phyloP scores from a whole-genome alignment of 2,888 invertebrate species.

The Melikaiella ostensackeni region DNA sequence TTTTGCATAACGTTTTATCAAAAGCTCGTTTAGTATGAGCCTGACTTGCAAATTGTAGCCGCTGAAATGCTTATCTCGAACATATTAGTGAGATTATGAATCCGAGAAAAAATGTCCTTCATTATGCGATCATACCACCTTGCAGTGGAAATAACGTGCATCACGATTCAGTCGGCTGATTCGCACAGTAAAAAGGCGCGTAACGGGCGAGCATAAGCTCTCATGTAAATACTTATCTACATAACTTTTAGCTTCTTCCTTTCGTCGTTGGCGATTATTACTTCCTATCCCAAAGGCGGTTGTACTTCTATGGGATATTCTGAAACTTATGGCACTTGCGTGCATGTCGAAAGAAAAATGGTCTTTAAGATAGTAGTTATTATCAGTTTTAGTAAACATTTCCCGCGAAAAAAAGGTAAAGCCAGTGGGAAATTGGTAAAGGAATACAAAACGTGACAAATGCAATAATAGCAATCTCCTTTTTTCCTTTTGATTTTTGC shows the following conservation, averaged over 20 bases:
- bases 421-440: not conserved
- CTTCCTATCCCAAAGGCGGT: slow-evolving; percentile 15
- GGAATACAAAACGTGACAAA: not conserved
- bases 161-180: not conserved
- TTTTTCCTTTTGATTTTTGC: not conserved
- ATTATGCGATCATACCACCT: slow-evolving; percentile 31
- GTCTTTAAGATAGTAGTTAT: not conserved
- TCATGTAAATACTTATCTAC: slow-evolving; percentile 35
- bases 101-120: slow-evolving; percentile 20
- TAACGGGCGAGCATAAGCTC: not conserved
- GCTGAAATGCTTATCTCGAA: slow-evolving; percentile 30
- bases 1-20: not conserved
- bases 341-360: slow-evolving; percentile 16
- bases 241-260: slow-evolving; percentile 34
- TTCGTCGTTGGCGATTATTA: slow-evolving; percentile 24
- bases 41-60: not conserved
- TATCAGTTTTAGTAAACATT: slow-evolving; percentile 28
- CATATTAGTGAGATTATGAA: slow-evolving; percentile 9
- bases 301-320: slow-evolving; percentile 25
- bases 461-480: not conserved
- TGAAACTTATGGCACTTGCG: slow-evolving; percentile 22
- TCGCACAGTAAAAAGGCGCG: slow-evolving; percentile 16
- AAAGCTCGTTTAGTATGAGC: not conserved
- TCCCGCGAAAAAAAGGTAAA: slow-evolving; percentile 2
- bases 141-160: slow-evolving; percentile 10